Percentiles rank a stretch among this genome's conserved stretches.
phyloP scores from a whole-genome alignment of 2,888 invertebrate genomes.

The Sceliomorpha sp. region DNA sequence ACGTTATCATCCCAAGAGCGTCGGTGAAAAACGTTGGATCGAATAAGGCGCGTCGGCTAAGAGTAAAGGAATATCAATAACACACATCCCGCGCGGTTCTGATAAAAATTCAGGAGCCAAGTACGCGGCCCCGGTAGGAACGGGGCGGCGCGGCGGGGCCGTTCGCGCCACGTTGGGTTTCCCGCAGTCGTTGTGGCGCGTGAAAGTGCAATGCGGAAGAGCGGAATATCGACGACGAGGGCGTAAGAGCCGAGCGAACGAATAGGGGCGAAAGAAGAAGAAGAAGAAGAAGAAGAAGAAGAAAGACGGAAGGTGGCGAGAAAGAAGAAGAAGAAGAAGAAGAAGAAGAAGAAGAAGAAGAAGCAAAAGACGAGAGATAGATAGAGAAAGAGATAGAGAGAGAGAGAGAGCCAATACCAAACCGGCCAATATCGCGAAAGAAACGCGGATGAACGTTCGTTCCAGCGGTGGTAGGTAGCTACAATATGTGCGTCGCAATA shows the following conservation, averaged over 20 bases:
- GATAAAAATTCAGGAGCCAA: constrained; percentile 38
- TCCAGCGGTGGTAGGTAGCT: constrained; percentile 7
- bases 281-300: background rate
- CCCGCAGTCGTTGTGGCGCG: constrained; percentile 20
- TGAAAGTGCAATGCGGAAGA: constrained; percentile 27
- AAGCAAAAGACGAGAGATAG: no score
- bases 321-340: constrained; percentile 8
- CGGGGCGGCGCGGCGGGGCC: background rate
- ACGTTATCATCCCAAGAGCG: no score
- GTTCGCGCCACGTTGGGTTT: constrained; percentile 5
- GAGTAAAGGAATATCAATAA: constrained; percentile 32
- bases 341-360: no score
- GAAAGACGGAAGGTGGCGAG: background rate
- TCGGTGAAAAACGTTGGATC: background rate
- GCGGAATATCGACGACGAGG: constrained; percentile 15
- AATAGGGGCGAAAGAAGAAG: constrained; percentile 5
- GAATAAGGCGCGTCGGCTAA: constrained; percentile 1
- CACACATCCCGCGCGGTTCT: constrained; percentile 6
- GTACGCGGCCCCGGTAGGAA: background rate
- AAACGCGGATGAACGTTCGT: constrained; percentile 15
- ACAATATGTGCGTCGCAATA: constrained; percentile 20
- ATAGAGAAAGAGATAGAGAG: no score
- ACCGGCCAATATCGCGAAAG: constrained; percentile 41
- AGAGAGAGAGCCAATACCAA: no score
- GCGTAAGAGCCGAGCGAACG: constrained; percentile 10